Base-by-base conservation (phyloP, 2,888 invertebrate genomes). In the Agrochola lota region DNA sequence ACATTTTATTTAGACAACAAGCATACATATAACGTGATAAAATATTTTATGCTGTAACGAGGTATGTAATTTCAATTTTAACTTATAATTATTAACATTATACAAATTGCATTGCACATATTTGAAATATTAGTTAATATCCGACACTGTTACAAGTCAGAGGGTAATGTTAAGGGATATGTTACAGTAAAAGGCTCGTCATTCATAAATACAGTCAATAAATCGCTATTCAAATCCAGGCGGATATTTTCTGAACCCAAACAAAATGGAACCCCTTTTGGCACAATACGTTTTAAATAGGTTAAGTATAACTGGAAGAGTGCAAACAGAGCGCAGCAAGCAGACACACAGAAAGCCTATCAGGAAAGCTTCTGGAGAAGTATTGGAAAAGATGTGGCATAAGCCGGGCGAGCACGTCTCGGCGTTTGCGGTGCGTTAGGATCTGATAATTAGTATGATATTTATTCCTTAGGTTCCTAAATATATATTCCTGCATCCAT, bases 1-100 rank as follows among this genome's bases (percentile, higher is more conserved):
- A 86, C 85, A 75, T 84, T 88, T 86, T 88, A 86, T 85, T 89
- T 78, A 79, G 70, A 88, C 87, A 91, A 90, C 90, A 91, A 90
- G 90, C 91, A 87, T 91, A 88, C 87, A 85, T 80, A 83, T 86
- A 87, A 87, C 85, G 79, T 85, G 78, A 87, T 87, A 88, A 87
- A 87, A 88, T 88, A 89, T 87, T 77, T 82, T 77, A 86, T 82
- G 80, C 67, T 77, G 74, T 87, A 88, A 88, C 86, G 78, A 88
- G 80, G 74, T 85, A 81, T 52, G 70, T 83, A 75, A 76, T 80
- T 80, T 74, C 12, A 84, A 80, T 77, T 81, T 80, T 74, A 67
- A 78, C 80, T 83, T 88, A 80, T 55, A 46, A 75, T 86, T 77
- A 82, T 20, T 73, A 69, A 70, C 59, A 77, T 74, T 70, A 60